Percentiles rank a stretch among this genome's conserved stretches.
These are phyloP conservation scores for Tricholauxania praeusta DNA, from an alignment of 2,888 invertebrate species.

Conservation along the genomic window DNA sequence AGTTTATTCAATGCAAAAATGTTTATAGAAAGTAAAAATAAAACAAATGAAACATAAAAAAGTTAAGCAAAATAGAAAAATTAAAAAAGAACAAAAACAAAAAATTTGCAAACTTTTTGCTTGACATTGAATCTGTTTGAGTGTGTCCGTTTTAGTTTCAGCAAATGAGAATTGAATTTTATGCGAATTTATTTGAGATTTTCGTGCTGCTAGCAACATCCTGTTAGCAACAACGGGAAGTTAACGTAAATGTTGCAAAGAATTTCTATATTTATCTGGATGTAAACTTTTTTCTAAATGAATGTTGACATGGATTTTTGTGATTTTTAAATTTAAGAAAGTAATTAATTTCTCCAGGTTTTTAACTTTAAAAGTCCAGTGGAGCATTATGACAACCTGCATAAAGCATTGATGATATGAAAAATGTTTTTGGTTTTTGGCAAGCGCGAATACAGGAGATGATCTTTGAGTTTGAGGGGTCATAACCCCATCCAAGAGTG, in stretches of 20 bases:
- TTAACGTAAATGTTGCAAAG: slow-evolving; percentile 2
- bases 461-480: no score
- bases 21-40: slow-evolving; percentile 18
- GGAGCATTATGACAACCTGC: no score
- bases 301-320: no score
- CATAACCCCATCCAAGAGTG: no score
- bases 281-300: no score
- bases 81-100: slow-evolving; percentile 39
- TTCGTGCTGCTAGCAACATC: slow-evolving; percentile 18
- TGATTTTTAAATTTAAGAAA: no score
- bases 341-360: no score
- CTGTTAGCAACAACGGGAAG: slow-evolving; percentile 12
- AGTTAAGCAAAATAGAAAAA: slow-evolving; percentile 39
- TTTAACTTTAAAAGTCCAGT: no score
- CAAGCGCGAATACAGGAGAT: no score
- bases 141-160: slow-evolving; percentile 12
- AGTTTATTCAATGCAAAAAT: slow-evolving; percentile 31
- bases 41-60: background rate
- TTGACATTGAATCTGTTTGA: slow-evolving; percentile 30
- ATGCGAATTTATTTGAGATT: slow-evolving; percentile 7
- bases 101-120: slow-evolving; percentile 21
- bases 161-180: slow-evolving; percentile 1
- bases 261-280: no score
- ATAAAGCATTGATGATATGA: no score
- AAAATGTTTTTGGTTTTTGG: no score